Evolutionary conservation across 2,888 invertebrate genomes (phyloP).

Genomic region (Synanthedon vespiformis): DNA sequence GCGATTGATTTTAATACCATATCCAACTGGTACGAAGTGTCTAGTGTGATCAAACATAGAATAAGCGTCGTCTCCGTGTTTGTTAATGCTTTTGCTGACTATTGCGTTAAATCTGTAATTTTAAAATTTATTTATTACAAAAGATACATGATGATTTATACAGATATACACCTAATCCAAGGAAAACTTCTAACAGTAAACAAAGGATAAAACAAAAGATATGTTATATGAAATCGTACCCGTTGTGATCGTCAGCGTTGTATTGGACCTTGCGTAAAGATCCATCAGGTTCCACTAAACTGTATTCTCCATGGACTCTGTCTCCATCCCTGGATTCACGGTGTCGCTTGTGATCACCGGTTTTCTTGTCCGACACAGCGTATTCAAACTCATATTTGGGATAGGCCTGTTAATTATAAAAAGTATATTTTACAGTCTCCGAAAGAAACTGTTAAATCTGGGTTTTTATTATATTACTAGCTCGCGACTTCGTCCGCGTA

Average conservation of each 20-base stretch:
- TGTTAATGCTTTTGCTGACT: constrained; percentile 59
- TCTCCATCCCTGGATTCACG: constrained; percentile 67
- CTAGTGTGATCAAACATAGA: constrained; percentile 45
- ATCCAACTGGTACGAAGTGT: constrained; percentile 40
- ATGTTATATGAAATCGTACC: constrained; percentile 30
- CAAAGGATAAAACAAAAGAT: no score
- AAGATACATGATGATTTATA: no score
- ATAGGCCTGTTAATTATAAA: constrained; percentile 36
- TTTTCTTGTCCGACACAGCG: constrained; percentile 68
- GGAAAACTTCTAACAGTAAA: no score
- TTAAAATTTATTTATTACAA: background rate
- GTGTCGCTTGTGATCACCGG: constrained; percentile 70
- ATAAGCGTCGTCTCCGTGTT: constrained; percentile 48
- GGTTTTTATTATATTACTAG: no score
- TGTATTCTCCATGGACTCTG: constrained; percentile 68
- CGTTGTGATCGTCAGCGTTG: constrained; percentile 69
- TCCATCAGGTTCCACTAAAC: constrained; percentile 68
- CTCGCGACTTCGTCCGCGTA: no score
- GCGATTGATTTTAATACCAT: constrained; percentile 50
- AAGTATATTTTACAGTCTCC: no score
- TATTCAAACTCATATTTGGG: constrained; percentile 73
- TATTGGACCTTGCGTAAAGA: constrained; percentile 69
- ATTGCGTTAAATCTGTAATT: constrained; percentile 66
- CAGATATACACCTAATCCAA: background rate
- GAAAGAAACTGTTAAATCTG: no score